Evolutionary conservation across 2,888 invertebrate species (phyloP).

Genomic region (Catocala fraxini): DNA sequence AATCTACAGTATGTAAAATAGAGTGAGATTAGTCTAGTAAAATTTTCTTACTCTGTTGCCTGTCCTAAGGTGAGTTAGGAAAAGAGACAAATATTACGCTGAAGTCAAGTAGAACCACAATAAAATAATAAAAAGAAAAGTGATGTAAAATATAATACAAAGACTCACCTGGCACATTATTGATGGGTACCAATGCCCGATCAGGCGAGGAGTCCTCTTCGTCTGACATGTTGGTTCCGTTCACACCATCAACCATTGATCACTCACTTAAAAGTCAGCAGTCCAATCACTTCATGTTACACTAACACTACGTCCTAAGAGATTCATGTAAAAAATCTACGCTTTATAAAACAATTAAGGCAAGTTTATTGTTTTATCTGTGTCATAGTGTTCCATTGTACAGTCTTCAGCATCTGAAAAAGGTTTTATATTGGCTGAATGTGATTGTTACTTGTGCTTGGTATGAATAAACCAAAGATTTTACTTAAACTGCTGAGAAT

Average conservation of each 20-base stretch:
- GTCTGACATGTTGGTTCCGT: slow-evolving; percentile 76
- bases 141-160: neutral
- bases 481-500: too few species aligned
- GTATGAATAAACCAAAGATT: too few species aligned
- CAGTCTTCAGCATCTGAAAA: slow-evolving; percentile 42
- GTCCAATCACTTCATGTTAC: slow-evolving; percentile 62
- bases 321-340: slow-evolving; percentile 66
- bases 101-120: too few species aligned
- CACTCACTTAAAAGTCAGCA: slow-evolving; percentile 44
- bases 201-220: slow-evolving; percentile 84
- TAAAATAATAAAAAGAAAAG: too few species aligned
- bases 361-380: slow-evolving; percentile 53
- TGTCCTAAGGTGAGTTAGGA: too few species aligned
- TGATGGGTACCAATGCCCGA: slow-evolving; percentile 76
- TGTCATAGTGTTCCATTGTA: slow-evolving; percentile 44
- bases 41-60: too few species aligned
- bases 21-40: too few species aligned
- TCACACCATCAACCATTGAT: slow-evolving; percentile 55
- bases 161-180: slow-evolving; percentile 78
- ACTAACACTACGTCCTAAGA: slow-evolving; percentile 62
- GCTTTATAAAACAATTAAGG: slow-evolving; percentile 59
- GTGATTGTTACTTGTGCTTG: slow-evolving; percentile 11
- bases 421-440: slow-evolving; percentile 25
- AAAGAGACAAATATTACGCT: too few species aligned
- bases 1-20: too few species aligned